A percentile compares a stretch with the other conserved stretches of the same genome.
These are phyloP conservation scores for Talpa occidentalis DNA, from an alignment of 2,113 vertebrate genomes.

Conservation along the genomic window DNA sequence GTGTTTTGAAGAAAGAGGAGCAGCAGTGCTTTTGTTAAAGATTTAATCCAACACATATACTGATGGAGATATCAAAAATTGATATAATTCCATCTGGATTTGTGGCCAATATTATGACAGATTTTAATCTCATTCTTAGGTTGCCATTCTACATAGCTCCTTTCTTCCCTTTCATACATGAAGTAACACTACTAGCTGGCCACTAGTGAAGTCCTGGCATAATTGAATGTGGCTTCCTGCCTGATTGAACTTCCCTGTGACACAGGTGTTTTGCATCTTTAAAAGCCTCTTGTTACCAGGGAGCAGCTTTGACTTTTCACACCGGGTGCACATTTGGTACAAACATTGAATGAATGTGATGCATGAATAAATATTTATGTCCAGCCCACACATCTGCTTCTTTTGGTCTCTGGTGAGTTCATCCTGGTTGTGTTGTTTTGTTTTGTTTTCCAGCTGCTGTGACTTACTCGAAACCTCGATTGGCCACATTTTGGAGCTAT, in stretches of 20 bases:
- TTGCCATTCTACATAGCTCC: background rate
- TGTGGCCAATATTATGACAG: constrained; percentile 34
- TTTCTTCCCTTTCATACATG: constrained; percentile 38
- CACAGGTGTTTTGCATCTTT: constrained; percentile 76
- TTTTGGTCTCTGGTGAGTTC: constrained; percentile 71
- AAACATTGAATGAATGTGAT: constrained; percentile 70
- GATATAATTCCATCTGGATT: constrained; percentile 55
- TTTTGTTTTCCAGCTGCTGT: constrained; percentile 90
- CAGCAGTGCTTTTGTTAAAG: constrained; percentile 59
- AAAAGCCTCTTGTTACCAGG: constrained; percentile 73
- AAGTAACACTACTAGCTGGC: constrained; percentile 15
- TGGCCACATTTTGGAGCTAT: constrained; percentile 96
- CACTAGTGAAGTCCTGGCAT: constrained; percentile 43
- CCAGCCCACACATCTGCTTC: constrained; percentile 76
- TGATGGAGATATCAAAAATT: constrained; percentile 59
- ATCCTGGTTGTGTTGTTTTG: constrained; percentile 71
- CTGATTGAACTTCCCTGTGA: constrained; percentile 47
- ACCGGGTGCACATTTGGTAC: constrained; percentile 60
- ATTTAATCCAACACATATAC: constrained; percentile 38
- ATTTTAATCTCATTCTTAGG: constrained; percentile 37
- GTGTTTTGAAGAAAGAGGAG: constrained; percentile 44
- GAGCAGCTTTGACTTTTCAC: constrained; percentile 72
- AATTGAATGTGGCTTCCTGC: constrained; percentile 69
- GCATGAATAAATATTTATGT: constrained; percentile 79
- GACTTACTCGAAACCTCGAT: constrained; percentile 92